Base-by-base conservation (phyloP, 2,113 vertebrate species). In the Corapipo altera region DNA sequence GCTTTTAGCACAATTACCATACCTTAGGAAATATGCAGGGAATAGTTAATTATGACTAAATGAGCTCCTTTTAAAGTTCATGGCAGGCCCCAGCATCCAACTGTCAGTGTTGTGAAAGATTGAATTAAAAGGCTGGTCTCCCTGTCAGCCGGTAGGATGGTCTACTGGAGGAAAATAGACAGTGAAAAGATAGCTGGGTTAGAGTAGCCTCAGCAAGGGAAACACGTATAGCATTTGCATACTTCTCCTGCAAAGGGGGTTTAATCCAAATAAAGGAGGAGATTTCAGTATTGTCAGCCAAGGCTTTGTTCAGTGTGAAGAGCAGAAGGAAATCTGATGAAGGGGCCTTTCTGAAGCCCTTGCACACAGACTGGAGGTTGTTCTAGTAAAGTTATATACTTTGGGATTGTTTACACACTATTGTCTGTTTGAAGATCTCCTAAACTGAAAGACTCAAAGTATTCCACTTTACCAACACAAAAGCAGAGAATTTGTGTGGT, bases 41-140 rank as follows among this genome's bases (percentile, higher is more conserved):
- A 97, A 98, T 98, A 96, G 95, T 98, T 98, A 98, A 98, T 98
- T 98, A 97, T 76, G 81, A 98, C 97, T 97, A 98, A 98, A 97
- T 96, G 96, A 98, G 93, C 93, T 97, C 94, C 94, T 97, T 98
- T 98, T 97, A 96, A 95, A 97, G 96, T 74, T 90, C 67, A 69
- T 97, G 96, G 96, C 96, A 96, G 95, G 94, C 96, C 95, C 88
- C 67, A 96, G 95, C 93, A 97, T 97, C 97, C 94, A 97, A 97
- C 95, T 98, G 97, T 98, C 97, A 98, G 94, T 76, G 77, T 89
- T 94, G 87, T 98, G 97, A 98, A 97, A 97, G 97, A 97, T 17
- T 97, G 97, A 98, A 98, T 98, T 96, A 94, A 97, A 97, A 97
- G 94, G 94, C 97, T 96, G 96, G 94, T 97, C 96, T 91, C 94